Conservation (phyloP, 1,140 invertebrate genomes). For the Piezodorus guildinii region DNA sequence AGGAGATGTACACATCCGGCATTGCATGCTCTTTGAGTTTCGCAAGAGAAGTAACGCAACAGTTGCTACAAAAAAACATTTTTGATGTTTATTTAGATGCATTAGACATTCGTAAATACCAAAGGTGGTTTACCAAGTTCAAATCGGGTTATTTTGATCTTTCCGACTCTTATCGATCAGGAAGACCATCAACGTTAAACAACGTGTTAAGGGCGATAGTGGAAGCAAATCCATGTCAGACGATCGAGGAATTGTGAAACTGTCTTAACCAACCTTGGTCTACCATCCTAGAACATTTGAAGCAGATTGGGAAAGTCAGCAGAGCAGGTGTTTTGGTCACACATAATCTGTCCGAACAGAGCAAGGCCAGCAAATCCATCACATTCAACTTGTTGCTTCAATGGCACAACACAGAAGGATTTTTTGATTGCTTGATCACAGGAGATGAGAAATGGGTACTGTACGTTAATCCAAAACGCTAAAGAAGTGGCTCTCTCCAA, state of each 20-base stretch:
- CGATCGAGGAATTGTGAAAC: not conserved
- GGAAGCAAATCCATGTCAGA: not conserved
- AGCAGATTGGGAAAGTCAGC: conserved; percentile 5
- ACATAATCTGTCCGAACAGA: not conserved
- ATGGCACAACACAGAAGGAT: not conserved
- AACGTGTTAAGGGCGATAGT: not conserved
- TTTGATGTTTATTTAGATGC: too few species aligned
- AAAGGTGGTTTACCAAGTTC: too few species aligned
- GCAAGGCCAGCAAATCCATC: not conserved
- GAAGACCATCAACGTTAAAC: conserved; percentile 3
- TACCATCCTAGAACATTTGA: not conserved
- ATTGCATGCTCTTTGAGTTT: too few species aligned
- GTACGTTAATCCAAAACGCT: too few species aligned
- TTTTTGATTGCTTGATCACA: not conserved
- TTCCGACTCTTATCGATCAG: not conserved
- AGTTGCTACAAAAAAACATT: too few species aligned
- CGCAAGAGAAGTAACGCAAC: too few species aligned
- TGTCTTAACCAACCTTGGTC: not conserved
- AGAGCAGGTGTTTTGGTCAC: not conserved
- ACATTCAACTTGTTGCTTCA: not conserved
- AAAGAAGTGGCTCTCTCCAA: too few species aligned
- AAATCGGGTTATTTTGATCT: not conserved
- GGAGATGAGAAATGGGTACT: too few species aligned
- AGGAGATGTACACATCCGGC: too few species aligned
- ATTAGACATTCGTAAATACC: too few species aligned